Evolutionary conservation across 2,888 invertebrate genomes (phyloP), one percentile per base, ranked within the genome.

Genomic region (Harpagoxenus sublaevis): DNA sequence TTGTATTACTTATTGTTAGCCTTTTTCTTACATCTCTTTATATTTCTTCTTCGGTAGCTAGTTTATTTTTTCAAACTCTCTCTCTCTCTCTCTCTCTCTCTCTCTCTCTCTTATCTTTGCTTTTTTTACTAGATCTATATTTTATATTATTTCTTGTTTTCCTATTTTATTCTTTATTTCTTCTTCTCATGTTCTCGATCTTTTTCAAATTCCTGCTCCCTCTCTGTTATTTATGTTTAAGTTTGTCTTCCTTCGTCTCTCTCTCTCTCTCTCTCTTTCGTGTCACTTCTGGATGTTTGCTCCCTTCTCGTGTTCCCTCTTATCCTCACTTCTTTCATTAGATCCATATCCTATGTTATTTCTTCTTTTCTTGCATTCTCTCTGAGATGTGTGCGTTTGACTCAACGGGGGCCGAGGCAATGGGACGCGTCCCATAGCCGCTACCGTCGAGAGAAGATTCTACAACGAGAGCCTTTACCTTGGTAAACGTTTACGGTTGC

Each of bases 401-500:
- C 70, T 70, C 70, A 35, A 48, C 35, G 3, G 48, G 28, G 55
- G 15, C 28, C 42, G 74, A 45, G 62, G 55, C 70, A 55, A 57
- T 48, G 35, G 48, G 79, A 60, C 79, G 75, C 74, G 74, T 74
- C 73, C 75, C 28, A 74, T 60, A 35, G 45, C 28, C 57, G 45
- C 75, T 28, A 18, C 86, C 86, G 87, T 90, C 87, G 89, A 89
- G 75, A 74, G 89, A 86, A 90, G 89, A 83, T 68, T 87, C 79
- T 88, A 88, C 89, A 78, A 91, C 88, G 88, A 90, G 84, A 82
- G 82, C 84, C 75, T 87, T 84, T 79, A 75, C 82, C 86, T 84
- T 74, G 88, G 91, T 91, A 91, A 93, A 92, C 90, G 91, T 91
- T 92, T 93, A 89, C 92, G 90, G 84, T 91, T 88, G 89, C 84